Evolutionary conservation across 2,113 vertebrate species (phyloP), one percentile per base, ranked within the genome.

Genomic region (Proterorhinus semilunaris): DNA sequence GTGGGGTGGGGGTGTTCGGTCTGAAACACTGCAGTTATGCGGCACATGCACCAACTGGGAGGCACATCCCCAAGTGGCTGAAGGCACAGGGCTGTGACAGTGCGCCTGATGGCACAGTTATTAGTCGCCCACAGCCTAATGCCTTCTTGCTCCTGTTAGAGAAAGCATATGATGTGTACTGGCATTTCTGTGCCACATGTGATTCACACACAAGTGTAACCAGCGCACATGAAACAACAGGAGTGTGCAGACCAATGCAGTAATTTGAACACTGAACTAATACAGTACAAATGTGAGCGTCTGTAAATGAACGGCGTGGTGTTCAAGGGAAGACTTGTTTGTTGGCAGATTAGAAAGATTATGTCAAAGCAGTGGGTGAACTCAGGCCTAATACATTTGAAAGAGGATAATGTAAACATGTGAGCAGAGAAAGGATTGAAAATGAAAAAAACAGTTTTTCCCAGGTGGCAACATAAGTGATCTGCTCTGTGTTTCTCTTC

Each of bases 101-200:
- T 62, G 51, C n/a, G 62, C 65, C 62, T 63, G 74, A 79, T 78
- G 70, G 82, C 69, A n/a, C 69, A 72, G 70, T 69, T 57, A 57
- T 57, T 27, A 71, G 27, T 46, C 50, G 42, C 0, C 52, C 54
- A 68, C 64, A 74, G 58, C 46, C 58, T 76, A 66, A 68, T 49
- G 69, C 71, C 78, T 3, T 52, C 68, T 68, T 71, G 68, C 62
- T 58, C 83, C 51, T 66, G 71, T 59, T 17, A 7, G 36, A 16
- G 47, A 21, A 17, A 43, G 63, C 51, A 48, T 55, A 58, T 84
- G 76, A 88, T 88, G 79, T 49, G 57, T 43, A 71, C 63, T 86
- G 87, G 74, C 87, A 86, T 62, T 76, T 83, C 75, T 86, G 78
- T 86, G 82, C 59, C 80, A 83, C 53, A 68, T 63, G 69, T 81